Conservation (phyloP, 1,140 invertebrate species). For the Cheumatopsyche charites region DNA sequence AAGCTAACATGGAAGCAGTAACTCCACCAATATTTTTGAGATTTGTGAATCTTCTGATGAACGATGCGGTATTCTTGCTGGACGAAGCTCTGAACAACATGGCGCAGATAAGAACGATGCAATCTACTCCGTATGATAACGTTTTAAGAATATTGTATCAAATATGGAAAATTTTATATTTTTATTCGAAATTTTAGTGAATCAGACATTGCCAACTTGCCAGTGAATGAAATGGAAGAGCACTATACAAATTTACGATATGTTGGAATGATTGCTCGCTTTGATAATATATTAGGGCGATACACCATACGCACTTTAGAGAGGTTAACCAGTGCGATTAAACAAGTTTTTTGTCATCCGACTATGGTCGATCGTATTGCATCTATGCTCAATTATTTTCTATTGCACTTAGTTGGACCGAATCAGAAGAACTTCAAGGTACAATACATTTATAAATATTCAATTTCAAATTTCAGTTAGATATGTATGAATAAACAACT, state of each 20-base stretch:
- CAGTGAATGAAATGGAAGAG: slow-evolving; percentile 78
- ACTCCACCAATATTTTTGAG: slow-evolving; percentile 89
- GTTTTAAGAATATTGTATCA: not conserved
- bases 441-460: slow-evolving; percentile 27
- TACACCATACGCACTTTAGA: slow-evolving; percentile 88
- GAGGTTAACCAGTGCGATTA: slow-evolving; percentile 83
- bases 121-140: slow-evolving; percentile 71
- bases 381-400: slow-evolving; percentile 95
- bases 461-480: not conserved
- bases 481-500: not conserved
- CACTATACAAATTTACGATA: slow-evolving; percentile 73
- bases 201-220: slow-evolving; percentile 72
- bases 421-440: slow-evolving; percentile 88
- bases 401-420: slow-evolving; percentile 86
- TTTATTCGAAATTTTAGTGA: slow-evolving; percentile 35
- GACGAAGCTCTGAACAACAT: slow-evolving; percentile 90
- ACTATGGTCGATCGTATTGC: slow-evolving; percentile 93
- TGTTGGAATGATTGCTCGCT: slow-evolving; percentile 82
- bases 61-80: slow-evolving; percentile 93
- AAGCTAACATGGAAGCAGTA: slow-evolving; percentile 87
- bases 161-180: not conserved
- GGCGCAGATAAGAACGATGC: slow-evolving; percentile 78
- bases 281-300: slow-evolving; percentile 91
- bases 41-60: slow-evolving; percentile 94
- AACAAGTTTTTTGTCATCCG: slow-evolving; percentile 86